These are phyloP conservation scores for Ptilodon capucinus DNA, from an alignment of 2,888 invertebrate species.

Conservation along the genomic window DNA sequence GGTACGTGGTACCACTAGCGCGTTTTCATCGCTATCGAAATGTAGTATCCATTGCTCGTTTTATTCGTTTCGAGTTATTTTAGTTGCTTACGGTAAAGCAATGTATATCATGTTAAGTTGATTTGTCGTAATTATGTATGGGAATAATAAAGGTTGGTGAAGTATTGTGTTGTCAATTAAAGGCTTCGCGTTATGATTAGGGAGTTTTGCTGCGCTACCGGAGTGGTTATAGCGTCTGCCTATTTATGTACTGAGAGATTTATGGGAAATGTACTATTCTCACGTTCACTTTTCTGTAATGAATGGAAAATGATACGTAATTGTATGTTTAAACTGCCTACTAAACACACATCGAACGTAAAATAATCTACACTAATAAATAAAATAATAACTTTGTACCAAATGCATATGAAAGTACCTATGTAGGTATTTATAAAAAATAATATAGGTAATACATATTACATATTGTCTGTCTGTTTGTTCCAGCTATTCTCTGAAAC, in stretches of 20 bases:
- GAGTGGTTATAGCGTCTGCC: neutral
- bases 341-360: too few species aligned
- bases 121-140: neutral
- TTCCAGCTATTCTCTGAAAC: too few species aligned
- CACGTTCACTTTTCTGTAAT: neutral
- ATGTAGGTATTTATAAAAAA: too few species aligned
- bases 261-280: neutral
- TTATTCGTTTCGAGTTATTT: neutral
- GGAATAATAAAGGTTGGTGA: neutral
- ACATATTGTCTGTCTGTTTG: too few species aligned
- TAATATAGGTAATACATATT: too few species aligned
- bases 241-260: neutral
- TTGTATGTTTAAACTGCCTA: too few species aligned
- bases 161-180: conserved; percentile 1
- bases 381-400: too few species aligned
- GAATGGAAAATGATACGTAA: neutral
- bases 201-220: neutral
- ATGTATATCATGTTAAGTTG: neutral
- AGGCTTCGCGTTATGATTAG: neutral
- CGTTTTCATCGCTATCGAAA: neutral
- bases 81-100: neutral
- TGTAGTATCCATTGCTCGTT: neutral
- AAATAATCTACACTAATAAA: too few species aligned
- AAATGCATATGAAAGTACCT: too few species aligned
- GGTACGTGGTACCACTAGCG: neutral